These are phyloP conservation scores for Hippocampus zosterae DNA, from an alignment of 2,113 vertebrate genomes.

Conservation along the genomic window DNA sequence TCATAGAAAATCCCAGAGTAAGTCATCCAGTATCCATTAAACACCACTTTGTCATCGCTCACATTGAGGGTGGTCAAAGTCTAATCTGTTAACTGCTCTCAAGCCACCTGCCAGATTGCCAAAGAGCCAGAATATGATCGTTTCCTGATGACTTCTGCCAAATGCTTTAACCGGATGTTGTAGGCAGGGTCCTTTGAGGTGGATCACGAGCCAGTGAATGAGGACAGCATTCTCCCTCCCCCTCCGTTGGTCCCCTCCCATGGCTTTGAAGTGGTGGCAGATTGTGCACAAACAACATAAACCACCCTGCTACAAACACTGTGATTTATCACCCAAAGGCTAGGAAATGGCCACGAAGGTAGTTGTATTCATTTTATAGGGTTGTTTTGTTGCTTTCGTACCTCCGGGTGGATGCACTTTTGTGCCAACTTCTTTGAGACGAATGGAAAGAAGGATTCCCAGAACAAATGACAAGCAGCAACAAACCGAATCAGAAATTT, in stretches of 20 bases:
- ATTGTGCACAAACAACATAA: constrained; percentile 69
- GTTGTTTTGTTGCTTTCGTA: constrained; percentile 56
- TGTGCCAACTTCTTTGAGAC: constrained; percentile 54
- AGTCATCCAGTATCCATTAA: constrained; percentile 24
- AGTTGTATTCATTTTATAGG: constrained; percentile 60
- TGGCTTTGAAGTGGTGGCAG: constrained; percentile 71
- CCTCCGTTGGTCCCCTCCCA: constrained; percentile 26
- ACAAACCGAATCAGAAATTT: background rate
- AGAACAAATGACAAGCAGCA: constrained; percentile 29
- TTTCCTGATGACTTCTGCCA: constrained; percentile 35
- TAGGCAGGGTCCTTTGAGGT: constrained; percentile 50
- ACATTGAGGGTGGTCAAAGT: constrained; percentile 9
- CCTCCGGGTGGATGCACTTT: constrained; percentile 58
- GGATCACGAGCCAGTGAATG: constrained; percentile 55
- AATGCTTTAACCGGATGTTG: constrained; percentile 38
- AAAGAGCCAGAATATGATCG: constrained; percentile 23
- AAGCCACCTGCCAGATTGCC: constrained; percentile 35
- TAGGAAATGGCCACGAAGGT: constrained; percentile 61
- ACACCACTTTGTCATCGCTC: constrained; percentile 19
- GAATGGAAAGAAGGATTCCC: constrained; percentile 45
- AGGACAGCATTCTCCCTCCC: constrained; percentile 40
- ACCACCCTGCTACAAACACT: constrained; percentile 60
- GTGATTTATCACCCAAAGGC: constrained; percentile 56
- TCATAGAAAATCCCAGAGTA: constrained; percentile 34
- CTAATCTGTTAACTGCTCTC: constrained; percentile 18